Conservation (phyloP, 2,113 vertebrate genomes). For the Antennarius striatus region DNA sequence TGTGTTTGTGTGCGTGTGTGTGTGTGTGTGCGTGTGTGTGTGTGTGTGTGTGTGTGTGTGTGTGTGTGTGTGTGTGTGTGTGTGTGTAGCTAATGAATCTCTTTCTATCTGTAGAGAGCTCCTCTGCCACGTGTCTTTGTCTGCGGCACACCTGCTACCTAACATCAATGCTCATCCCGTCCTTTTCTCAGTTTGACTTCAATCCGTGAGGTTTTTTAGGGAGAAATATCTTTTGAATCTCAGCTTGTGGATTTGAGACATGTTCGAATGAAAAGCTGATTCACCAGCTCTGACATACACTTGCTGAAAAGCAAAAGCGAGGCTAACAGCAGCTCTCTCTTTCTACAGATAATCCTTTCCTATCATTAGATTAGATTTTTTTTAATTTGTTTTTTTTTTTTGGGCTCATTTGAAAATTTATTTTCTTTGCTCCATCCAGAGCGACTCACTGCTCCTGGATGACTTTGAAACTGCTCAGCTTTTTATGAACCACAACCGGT, state of each 20-base stretch:
- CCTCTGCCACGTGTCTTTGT: slow-evolving; percentile 15
- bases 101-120: slow-evolving; percentile 19
- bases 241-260: background rate
- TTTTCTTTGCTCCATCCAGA: slow-evolving; percentile 70
- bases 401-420: slow-evolving; percentile 3
- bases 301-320: background rate
- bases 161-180: slow-evolving; percentile 11
- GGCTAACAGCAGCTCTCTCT: background rate
- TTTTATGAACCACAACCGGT: slow-evolving; percentile 76
- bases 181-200: slow-evolving; percentile 26
- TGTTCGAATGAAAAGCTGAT: background rate
- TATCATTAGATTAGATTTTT: slow-evolving; percentile 1
- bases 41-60: slow-evolving; percentile 22
- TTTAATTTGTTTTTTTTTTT: background rate
- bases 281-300: background rate
- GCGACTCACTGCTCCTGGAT: slow-evolving; percentile 78
- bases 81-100: slow-evolving; percentile 25
- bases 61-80: slow-evolving; percentile 22
- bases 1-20: slow-evolving; percentile 23
- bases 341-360: background rate
- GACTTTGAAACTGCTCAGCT: slow-evolving; percentile 77
- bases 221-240: slow-evolving; percentile 18
- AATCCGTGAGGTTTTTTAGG: slow-evolving; percentile 26
- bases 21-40: slow-evolving; percentile 18
- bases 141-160: slow-evolving; percentile 60